Percentiles rank a stretch among this genome's conserved stretches.
phyloP scores from a whole-genome alignment of 2,888 invertebrate genomes.

The Cryptosula pallasiana region DNA sequence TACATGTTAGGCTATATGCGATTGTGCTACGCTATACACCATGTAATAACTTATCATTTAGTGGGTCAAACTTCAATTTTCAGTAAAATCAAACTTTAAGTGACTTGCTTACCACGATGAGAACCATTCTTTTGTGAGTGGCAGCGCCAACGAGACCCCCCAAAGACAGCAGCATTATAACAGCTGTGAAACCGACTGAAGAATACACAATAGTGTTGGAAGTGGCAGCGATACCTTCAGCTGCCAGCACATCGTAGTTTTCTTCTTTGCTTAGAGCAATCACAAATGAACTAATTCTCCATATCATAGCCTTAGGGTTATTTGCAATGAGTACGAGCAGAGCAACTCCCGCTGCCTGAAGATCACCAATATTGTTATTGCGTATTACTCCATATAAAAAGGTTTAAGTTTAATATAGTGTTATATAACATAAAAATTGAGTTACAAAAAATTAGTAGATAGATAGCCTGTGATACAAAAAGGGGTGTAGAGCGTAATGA shows the following conservation, averaged over 20 bases:
- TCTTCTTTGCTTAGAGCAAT: background rate
- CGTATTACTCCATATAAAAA: too few species aligned
- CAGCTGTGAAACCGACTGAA: background rate
- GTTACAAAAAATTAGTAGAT: too few species aligned
- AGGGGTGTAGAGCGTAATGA: too few species aligned
- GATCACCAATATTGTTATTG: too few species aligned
- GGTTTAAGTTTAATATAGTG: too few species aligned
- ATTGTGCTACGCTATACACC: too few species aligned
- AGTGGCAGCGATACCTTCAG: background rate
- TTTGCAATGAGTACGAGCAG: background rate
- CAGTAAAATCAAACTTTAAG: too few species aligned
- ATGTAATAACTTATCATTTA: too few species aligned
- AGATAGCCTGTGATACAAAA: too few species aligned
- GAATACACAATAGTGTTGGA: background rate
- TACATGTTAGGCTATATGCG: too few species aligned
- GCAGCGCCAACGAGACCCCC: background rate
- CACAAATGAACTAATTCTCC: background rate
- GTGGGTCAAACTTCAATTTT: too few species aligned
- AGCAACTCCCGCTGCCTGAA: background rate
- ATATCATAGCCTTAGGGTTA: background rate
- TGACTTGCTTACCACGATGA: background rate
- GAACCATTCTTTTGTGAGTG: background rate
- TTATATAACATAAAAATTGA: too few species aligned
- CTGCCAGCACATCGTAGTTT: background rate
- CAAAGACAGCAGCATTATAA: background rate